Conservation (phyloP, 92 coral and sea anemone genomes). For the Palythoa caribaeorum region DNA sequence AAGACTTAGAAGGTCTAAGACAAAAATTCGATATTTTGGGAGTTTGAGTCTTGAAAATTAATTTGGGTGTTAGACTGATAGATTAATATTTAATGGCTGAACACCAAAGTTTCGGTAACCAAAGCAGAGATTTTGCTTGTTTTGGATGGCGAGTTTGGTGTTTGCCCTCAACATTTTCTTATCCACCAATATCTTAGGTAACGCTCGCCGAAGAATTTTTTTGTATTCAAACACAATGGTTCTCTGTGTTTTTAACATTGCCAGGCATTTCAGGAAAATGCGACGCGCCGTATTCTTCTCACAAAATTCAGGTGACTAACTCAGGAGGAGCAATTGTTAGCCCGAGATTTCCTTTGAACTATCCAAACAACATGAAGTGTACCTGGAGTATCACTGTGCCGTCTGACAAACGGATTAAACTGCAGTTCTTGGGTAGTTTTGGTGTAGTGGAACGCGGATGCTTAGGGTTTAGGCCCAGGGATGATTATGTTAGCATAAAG, state of each 20-base stretch:
- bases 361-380: conserved; percentile 20
- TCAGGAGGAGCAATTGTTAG: conserved; percentile 33
- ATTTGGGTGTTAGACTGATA: too few relatives aligned
- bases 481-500: conserved; percentile 15
- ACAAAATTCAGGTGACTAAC: not conserved
- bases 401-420: not conserved
- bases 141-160: too few relatives aligned
- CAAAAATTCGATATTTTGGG: too few relatives aligned
- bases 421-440: conserved; percentile 14
- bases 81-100: too few relatives aligned
- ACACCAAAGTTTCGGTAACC: too few relatives aligned
- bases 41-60: too few relatives aligned
- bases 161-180: too few relatives aligned
- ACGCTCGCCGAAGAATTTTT: too few relatives aligned
- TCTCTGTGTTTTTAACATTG: not conserved
- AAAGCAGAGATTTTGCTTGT: too few relatives aligned
- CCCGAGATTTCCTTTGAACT: conserved; percentile 5
- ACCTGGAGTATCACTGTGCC: conserved; percentile 26
- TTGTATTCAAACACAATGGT: not conserved
- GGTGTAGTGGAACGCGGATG: conserved; percentile 13
- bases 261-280: conserved; percentile 20
- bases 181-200: too few relatives aligned
- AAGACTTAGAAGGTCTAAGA: too few relatives aligned
- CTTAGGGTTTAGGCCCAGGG: not conserved
- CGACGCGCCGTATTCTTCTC: not conserved